Evolutionary conservation across 1,140 invertebrate genomes (phyloP).

Genomic region (Acarapis woodi): DNA sequence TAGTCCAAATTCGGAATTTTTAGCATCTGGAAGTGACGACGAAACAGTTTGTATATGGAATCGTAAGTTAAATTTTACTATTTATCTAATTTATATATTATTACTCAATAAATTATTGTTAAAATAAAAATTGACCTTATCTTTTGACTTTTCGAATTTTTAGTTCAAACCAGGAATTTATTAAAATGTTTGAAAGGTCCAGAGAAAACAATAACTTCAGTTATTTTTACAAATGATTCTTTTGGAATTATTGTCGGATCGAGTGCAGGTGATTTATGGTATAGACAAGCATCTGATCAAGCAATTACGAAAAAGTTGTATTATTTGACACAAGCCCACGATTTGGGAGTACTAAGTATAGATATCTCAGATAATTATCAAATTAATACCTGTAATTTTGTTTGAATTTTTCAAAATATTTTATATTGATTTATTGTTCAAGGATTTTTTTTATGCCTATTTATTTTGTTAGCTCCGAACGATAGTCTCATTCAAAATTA

Average conservation of each 20-base stretch:
- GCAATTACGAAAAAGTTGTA: slow-evolving; percentile 19
- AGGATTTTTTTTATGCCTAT: not conserved
- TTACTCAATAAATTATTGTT: too few relatives aligned
- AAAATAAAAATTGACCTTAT: too few relatives aligned
- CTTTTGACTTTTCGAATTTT: too few relatives aligned
- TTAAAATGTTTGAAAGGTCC: slow-evolving; percentile 32
- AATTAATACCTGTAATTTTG: slow-evolving; percentile 10
- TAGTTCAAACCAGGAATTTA: slow-evolving; percentile 26
- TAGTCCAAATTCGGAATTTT: slow-evolving; percentile 28
- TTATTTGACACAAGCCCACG: slow-evolving; percentile 32
- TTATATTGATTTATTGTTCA: not conserved
- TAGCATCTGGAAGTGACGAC: slow-evolving; percentile 40
- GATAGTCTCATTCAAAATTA: slow-evolving; percentile 11
- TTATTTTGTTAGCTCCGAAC: slow-evolving; percentile 7
- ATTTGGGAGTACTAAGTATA: slow-evolving; percentile 34
- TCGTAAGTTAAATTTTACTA: too few relatives aligned
- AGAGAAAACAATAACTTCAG: slow-evolving; percentile 26
- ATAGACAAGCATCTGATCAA: slow-evolving; percentile 21
- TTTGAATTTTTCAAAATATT: not conserved
- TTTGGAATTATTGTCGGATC: slow-evolving; percentile 32
- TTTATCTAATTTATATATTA: too few relatives aligned
- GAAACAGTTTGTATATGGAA: slow-evolving; percentile 41
- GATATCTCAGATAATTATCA: slow-evolving; percentile 27
- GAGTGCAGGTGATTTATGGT: slow-evolving; percentile 33
- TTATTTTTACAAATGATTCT: slow-evolving; percentile 32